These are phyloP conservation scores for Pilophorus perplexus DNA, from an alignment of 2,888 invertebrate species.

Conservation along the genomic window DNA sequence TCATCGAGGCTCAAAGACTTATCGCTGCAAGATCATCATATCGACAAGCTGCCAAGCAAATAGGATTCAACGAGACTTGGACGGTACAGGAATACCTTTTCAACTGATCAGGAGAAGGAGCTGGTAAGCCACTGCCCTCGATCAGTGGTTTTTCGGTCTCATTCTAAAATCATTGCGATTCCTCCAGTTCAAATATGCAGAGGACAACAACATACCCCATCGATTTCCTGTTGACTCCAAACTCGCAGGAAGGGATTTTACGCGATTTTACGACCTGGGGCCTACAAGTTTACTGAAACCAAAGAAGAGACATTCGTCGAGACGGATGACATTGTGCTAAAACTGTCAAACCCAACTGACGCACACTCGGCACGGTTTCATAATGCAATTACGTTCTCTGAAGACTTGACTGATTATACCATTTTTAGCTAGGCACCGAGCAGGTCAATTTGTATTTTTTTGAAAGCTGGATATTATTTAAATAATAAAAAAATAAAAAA, in stretches of 20 bases:
- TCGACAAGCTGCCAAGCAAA: constrained; percentile 8
- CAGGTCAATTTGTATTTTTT: too few species aligned
- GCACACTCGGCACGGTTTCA: constrained; percentile 4
- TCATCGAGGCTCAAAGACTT: neutral
- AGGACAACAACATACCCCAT: constrained; percentile 3
- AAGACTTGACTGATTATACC: constrained; percentile 5
- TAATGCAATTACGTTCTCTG: constrained; percentile 3
- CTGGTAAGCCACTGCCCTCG: constrained; percentile 27
- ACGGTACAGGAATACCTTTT: constrained; percentile 6
- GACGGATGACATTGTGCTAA: constrained; percentile 5
- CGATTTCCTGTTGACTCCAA: constrained; percentile 11
- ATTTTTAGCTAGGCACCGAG: too few species aligned
- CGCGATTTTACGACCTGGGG: neutral
- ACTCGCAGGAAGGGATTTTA: constrained; percentile 27
- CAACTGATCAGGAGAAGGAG: constrained; percentile 24
- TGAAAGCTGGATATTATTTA: too few species aligned
- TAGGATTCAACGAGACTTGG: constrained; percentile 31
- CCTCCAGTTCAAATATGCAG: constrained; percentile 1
- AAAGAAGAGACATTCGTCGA: constrained; percentile 35
- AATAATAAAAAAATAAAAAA: too few species aligned
- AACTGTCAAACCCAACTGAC: constrained; percentile 1
- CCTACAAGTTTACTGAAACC: constrained; percentile 39
- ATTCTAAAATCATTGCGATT: constrained; percentile 2
- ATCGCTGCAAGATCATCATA: neutral
- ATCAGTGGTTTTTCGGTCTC: constrained; percentile 3